These are phyloP conservation scores for Pogona vitticeps DNA, from an alignment of 2,113 vertebrate genomes.

Conservation along the genomic window DNA sequence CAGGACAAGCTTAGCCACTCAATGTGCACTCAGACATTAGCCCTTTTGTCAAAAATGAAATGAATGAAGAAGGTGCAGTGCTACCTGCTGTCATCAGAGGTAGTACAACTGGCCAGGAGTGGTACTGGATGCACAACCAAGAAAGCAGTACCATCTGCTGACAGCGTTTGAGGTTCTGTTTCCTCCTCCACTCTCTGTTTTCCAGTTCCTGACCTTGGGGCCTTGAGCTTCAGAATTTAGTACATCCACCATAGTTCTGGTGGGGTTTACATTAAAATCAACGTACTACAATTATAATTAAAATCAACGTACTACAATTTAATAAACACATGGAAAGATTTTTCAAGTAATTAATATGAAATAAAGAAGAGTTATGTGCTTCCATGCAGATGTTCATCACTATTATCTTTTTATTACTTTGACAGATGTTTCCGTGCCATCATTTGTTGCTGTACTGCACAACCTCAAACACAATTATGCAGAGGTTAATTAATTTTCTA, in stretches of 20 bases:
- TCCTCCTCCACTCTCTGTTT: background rate
- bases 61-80: too few relatives aligned
- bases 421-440: slow-evolving; percentile 41
- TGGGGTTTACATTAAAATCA: background rate
- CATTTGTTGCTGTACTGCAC: slow-evolving; percentile 10
- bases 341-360: slow-evolving; percentile 52
- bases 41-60: background rate
- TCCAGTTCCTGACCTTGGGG: background rate
- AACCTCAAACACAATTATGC: slow-evolving; percentile 46
- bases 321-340: slow-evolving; percentile 47
- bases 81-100: too few relatives aligned
- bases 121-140: background rate
- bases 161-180: background rate
- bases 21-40: background rate
- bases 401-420: slow-evolving; percentile 55
- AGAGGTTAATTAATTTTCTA: slow-evolving; percentile 50
- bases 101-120: too few relatives aligned
- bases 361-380: slow-evolving; percentile 38
- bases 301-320: slow-evolving; percentile 26
- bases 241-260: background rate
- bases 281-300: slow-evolving; percentile 13
- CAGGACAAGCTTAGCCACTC: background rate
- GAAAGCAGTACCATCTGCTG: background rate
- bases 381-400: slow-evolving; percentile 39
- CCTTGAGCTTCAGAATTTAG: background rate